Base-by-base conservation (phyloP, 2,888 invertebrate genomes). In the Drosophila tripunctata region DNA sequence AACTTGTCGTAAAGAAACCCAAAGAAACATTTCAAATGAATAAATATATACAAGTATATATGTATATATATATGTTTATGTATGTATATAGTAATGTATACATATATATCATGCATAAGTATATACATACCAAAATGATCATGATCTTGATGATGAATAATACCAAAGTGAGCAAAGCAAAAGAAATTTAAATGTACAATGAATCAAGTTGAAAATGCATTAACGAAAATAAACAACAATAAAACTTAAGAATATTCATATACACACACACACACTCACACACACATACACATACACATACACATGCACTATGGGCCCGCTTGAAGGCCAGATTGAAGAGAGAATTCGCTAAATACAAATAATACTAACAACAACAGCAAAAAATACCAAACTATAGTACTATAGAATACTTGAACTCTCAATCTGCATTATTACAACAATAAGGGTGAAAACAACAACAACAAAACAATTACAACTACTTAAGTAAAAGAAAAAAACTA, bases 11-110 rank as follows among this genome's bases (percentile, higher is more conserved):
- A 36, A 50, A 50, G 35, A 12, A 68, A 63, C 57, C 71, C 75
- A 74, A 71, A 56, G 64, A 71, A 75, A 64, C 70, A 69, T 69
- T 71, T 43, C 33, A 71, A 74, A 71, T 68, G 64, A 74, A 55
- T 19, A 50, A 27, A 54, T 21, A n/a, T 24, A 48, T 12, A 38
- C 19, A 50, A 17, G 12, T 15, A 33, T 19, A 33, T 12, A 21
- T 19, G 31, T 30, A 44, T n/a, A 24, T 24, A 22, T 2, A 38
- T n/a, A n/a, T n/a, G n/a, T n/a, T n/a, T n/a, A n/a, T n/a, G n/a
- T n/a, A n/a, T n/a, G n/a, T n/a, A n/a, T n/a, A n/a, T n/a, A n/a
- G n/a, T n/a, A n/a, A n/a, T n/a, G n/a, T 35, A 48, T 48, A 48
- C 12, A 45, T 45, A 17, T 36, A 60, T 41, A 47, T n/a, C n/a